phyloP scores from a whole-genome alignment of 1,140 invertebrate genomes.

The Drosophila ironensis region DNA sequence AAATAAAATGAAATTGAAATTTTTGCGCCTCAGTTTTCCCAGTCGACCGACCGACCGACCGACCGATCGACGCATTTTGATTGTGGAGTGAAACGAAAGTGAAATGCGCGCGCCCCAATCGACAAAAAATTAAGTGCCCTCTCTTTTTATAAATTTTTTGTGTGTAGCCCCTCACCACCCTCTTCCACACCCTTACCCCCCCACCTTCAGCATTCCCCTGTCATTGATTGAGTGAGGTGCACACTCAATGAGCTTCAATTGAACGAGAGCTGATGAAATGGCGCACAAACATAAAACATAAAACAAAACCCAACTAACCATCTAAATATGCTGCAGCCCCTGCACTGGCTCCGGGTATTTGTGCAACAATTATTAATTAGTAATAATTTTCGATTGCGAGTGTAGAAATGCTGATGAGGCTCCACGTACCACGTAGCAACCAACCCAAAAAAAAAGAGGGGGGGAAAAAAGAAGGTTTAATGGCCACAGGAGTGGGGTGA shows the following conservation, averaged over 20 bases:
- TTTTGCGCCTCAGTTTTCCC: slow-evolving; percentile 56
- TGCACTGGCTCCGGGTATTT: slow-evolving; percentile 20
- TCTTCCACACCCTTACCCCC: neutral
- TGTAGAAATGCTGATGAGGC: slow-evolving; percentile 40
- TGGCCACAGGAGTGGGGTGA: too few species aligned
- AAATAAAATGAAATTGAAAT: slow-evolving; percentile 73
- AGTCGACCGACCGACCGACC: neutral
- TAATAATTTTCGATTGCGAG: slow-evolving; percentile 48
- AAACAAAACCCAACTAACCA: slow-evolving; percentile 20
- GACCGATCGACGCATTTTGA: slow-evolving; percentile 43
- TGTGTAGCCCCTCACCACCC: neutral
- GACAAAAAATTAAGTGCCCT: slow-evolving; percentile 57
- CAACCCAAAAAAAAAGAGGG: neutral
- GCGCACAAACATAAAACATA: slow-evolving; percentile 45
- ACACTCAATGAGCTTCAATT: slow-evolving; percentile 63
- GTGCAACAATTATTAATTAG: slow-evolving; percentile 70
- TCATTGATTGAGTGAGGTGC: slow-evolving; percentile 28
- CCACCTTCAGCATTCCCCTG: too few species aligned
- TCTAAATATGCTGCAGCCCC: slow-evolving; percentile 7
- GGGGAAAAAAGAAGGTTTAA: too few species aligned
- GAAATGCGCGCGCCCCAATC: slow-evolving; percentile 64
- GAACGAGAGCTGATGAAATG: slow-evolving; percentile 69
- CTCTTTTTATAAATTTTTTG: neutral
- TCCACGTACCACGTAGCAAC: neutral
- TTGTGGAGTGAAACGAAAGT: slow-evolving; percentile 67